A percentile compares a stretch with the other conserved stretches of the same genome.
Evolutionary conservation across 2,113 vertebrate genomes (phyloP).

Genomic region (Scartelaos histophorus): DNA sequence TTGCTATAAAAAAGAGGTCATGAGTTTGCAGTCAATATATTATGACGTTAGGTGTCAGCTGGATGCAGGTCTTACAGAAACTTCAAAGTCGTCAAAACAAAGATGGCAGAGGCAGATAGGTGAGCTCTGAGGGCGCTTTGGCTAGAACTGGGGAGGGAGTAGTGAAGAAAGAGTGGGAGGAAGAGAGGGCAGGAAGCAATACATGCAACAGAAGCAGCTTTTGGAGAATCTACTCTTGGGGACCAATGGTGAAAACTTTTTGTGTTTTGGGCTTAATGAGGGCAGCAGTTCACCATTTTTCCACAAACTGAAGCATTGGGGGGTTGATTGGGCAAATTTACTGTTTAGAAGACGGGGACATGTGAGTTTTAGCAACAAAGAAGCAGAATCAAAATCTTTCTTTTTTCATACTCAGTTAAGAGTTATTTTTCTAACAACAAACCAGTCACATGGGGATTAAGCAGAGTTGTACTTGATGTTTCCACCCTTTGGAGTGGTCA

Average conservation of each 20-base stretch:
- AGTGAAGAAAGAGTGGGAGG: conserved; percentile 29
- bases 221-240: conserved; percentile 45
- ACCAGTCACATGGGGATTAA: too few relatives aligned
- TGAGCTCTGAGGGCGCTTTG: conserved; percentile 44
- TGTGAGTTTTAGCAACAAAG: neutral
- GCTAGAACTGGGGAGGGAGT: conserved; percentile 39
- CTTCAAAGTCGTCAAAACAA: conserved; percentile 54
- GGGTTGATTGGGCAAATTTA: conserved; percentile 50
- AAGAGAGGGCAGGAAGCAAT: conserved; percentile 50
- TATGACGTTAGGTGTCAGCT: conserved; percentile 4
- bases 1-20: conserved; percentile 3
- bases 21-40: conserved; percentile 2
- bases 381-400: too few relatives aligned
- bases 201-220: conserved; percentile 49
- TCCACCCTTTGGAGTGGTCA: too few relatives aligned
- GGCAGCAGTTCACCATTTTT: conserved; percentile 62
- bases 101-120: conserved; percentile 53
- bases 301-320: conserved; percentile 41
- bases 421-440: too few relatives aligned
- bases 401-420: too few relatives aligned
- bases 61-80: conserved; percentile 36
- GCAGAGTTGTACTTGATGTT: too few relatives aligned
- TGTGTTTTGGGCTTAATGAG: conserved; percentile 60
- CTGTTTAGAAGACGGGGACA: conserved; percentile 27
- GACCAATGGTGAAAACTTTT: conserved; percentile 50